A percentile compares a stretch with the other conserved stretches of the same genome.
These are phyloP conservation scores for Thamnophis elegans DNA, from an alignment of 2,797 vertebrate species.

Conservation along the genomic window DNA sequence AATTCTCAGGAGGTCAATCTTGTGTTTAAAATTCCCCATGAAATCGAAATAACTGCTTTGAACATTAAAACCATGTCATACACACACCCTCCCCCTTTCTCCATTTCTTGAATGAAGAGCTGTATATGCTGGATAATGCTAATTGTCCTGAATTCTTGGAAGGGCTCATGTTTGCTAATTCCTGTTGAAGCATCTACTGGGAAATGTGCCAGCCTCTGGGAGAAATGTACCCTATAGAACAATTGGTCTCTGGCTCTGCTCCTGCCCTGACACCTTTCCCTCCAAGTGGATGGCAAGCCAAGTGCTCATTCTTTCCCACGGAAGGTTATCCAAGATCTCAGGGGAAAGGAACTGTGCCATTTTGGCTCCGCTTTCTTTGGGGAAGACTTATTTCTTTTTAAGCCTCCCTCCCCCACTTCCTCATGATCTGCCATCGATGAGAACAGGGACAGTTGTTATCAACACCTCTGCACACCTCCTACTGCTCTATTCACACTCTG, in stretches of 20 bases:
- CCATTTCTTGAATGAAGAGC: conserved; percentile 55
- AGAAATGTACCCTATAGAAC: conserved; percentile 31
- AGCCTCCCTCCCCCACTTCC: not conserved
- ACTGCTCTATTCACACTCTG: not conserved
- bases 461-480: conserved; percentile 29
- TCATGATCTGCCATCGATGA: not conserved
- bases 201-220: conserved; percentile 30
- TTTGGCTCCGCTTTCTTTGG: conserved; percentile 2
- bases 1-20: conserved; percentile 25
- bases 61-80: conserved; percentile 45
- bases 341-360: not conserved
- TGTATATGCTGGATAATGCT: conserved; percentile 51
- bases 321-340: not conserved
- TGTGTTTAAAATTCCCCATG: not conserved
- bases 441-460: conserved; percentile 1
- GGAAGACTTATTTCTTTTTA: not conserved
- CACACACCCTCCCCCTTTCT: conserved; percentile 47
- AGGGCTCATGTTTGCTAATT: conserved; percentile 35
- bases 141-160: conserved; percentile 53
- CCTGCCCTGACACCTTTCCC: conserved; percentile 40
- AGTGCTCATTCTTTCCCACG: accelerated
- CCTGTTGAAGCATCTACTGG: conserved; percentile 43
- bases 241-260: conserved; percentile 31
- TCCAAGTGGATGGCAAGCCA: conserved; percentile 35
- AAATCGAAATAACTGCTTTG: conserved; percentile 2